phyloP scores from a whole-genome alignment of 2,888 invertebrate genomes.

The Thyatira batis region DNA sequence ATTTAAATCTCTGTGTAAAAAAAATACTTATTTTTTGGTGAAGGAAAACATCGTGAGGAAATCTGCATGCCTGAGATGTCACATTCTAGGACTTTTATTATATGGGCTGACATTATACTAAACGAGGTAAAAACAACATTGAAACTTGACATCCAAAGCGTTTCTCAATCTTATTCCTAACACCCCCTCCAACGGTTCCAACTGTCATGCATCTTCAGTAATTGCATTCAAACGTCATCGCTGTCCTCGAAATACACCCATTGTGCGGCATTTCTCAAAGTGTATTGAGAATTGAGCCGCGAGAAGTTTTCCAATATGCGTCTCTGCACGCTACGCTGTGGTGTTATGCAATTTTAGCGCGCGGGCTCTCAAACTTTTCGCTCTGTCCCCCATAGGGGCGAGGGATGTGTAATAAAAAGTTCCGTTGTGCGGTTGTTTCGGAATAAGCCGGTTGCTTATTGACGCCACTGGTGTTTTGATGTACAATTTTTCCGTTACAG shows the following conservation, averaged over 20 bases:
- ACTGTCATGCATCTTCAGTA: slow-evolving; percentile 16
- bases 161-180: background rate
- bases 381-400: background rate
- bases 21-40: no score
- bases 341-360: slow-evolving; percentile 24
- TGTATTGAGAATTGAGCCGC: slow-evolving; percentile 27
- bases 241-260: slow-evolving; percentile 31
- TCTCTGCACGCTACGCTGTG: slow-evolving; percentile 14
- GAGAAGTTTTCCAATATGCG: slow-evolving; percentile 40
- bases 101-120: no score
- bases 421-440: background rate
- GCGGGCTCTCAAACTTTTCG: background rate
- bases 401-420: background rate
- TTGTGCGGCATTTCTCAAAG: slow-evolving; percentile 19
- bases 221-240: slow-evolving; percentile 25
- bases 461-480: background rate
- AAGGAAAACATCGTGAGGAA: no score
- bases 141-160: background rate
- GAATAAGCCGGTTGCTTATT: background rate
- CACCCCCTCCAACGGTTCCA: background rate
- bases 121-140: no score
- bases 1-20: no score
- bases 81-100: no score
- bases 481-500: background rate
- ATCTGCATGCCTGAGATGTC: no score